A percentile compares a stretch with the other conserved stretches of the same genome.
Evolutionary conservation across 2,797 vertebrate genomes (phyloP).

Genomic region (Antennarius maculatus): DNA sequence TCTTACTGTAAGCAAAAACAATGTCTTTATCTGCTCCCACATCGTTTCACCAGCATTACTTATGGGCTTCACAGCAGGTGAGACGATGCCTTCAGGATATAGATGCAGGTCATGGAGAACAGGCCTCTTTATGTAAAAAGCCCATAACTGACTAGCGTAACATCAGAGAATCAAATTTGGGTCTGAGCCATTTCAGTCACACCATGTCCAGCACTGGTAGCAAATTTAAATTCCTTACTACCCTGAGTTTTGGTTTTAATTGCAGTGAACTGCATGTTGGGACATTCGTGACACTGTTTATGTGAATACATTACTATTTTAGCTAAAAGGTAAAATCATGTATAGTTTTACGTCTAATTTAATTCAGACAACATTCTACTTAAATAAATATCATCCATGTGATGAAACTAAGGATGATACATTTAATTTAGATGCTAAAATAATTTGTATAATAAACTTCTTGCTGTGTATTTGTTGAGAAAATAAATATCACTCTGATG

Average conservation of each 20-base stretch:
- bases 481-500: too few species aligned
- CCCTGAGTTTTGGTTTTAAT: neutral
- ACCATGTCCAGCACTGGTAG: constrained; percentile 41
- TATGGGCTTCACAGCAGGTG: constrained; percentile 32
- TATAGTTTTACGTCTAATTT: too few species aligned
- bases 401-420: too few species aligned
- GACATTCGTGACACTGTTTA: neutral
- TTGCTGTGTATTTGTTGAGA: too few species aligned
- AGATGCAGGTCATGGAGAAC: constrained; percentile 42
- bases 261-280: neutral
- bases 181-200: constrained; percentile 24
- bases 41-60: constrained; percentile 21
- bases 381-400: too few species aligned
- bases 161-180: constrained; percentile 52
- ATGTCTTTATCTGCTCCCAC: constrained; percentile 59
- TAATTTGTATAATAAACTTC: too few species aligned
- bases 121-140: constrained; percentile 35
- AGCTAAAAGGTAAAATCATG: too few species aligned
- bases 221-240: constrained; percentile 9
- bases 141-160: constrained; percentile 40
- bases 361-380: too few species aligned
- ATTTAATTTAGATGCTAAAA: too few species aligned
- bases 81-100: constrained; percentile 24
- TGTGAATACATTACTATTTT: too few species aligned
- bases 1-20: constrained; percentile 66